phyloP scores from a whole-genome alignment of 92 coral and sea anemone species.

The Micromussa lordhowensis region DNA sequence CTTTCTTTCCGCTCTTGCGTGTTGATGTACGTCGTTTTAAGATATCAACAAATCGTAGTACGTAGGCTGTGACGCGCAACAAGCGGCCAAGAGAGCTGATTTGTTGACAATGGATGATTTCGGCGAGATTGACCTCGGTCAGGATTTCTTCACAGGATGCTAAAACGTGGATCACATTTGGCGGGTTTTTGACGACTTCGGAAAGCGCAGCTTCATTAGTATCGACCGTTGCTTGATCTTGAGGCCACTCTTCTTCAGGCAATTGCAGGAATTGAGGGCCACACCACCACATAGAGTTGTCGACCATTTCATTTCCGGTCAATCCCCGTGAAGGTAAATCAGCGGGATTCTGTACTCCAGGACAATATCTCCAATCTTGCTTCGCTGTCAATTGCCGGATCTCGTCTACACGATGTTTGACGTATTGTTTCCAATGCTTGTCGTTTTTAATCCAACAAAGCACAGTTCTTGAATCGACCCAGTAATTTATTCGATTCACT shows the following conservation, averaged over 20 bases:
- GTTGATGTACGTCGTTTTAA: not conserved
- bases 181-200: slow-evolving; percentile 29
- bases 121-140: slow-evolving; percentile 28
- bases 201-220: slow-evolving; percentile 14
- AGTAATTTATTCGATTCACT: slow-evolving; percentile 31
- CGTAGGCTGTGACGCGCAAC: slow-evolving; percentile 44
- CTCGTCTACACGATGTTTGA: slow-evolving; percentile 46
- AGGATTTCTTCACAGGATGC: slow-evolving; percentile 12
- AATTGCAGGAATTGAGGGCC: slow-evolving; percentile 1
- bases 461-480: slow-evolving; percentile 57
- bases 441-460: slow-evolving; percentile 55
- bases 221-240: not conserved
- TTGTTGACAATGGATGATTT: slow-evolving; percentile 42
- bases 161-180: slow-evolving; percentile 22
- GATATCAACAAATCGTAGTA: slow-evolving; percentile 17
- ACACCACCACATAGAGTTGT: not conserved
- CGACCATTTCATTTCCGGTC: not conserved
- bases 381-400: slow-evolving; percentile 32
- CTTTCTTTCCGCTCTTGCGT: not conserved
- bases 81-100: slow-evolving; percentile 23
- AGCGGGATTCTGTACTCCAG: not conserved
- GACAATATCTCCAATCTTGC: slow-evolving; percentile 59
- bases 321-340: slow-evolving; percentile 12
- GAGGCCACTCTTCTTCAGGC: not conserved
- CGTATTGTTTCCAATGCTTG: slow-evolving; percentile 49